These are phyloP conservation scores for Corythoichthys haematopterus DNA, from an alignment of 2,113 vertebrate species.

Conservation along the genomic window DNA sequence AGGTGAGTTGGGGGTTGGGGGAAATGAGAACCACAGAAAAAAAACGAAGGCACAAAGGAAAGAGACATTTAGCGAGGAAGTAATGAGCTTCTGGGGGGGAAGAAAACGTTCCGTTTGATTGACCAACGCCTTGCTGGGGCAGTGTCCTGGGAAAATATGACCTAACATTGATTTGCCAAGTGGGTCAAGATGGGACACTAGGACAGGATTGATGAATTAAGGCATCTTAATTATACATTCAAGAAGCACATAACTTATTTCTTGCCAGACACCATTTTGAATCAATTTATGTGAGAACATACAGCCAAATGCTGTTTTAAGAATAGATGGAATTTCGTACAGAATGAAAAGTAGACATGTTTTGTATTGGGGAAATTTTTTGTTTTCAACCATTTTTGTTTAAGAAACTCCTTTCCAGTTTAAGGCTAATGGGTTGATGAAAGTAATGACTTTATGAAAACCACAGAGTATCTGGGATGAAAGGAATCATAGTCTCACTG, in stretches of 20 bases:
- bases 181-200: conserved; percentile 30
- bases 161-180: conserved; percentile 28
- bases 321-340: not conserved
- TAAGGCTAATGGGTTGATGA: not conserved
- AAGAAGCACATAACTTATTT: not conserved
- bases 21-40: conserved; percentile 36
- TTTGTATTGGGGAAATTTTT: not conserved
- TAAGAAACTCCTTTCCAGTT: not conserved
- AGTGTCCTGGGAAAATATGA: conserved; percentile 47
- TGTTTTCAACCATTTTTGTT: not conserved
- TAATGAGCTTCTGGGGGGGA: conserved; percentile 48
- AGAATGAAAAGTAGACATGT: not conserved
- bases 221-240: not conserved
- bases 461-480: not conserved
- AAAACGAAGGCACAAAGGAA: conserved; percentile 32
- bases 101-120: conserved; percentile 30
- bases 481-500: conserved; percentile 20
- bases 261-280: not conserved
- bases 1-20: conserved; percentile 6
- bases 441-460: not conserved
- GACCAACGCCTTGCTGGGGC: conserved; percentile 18
- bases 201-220: conserved; percentile 12
- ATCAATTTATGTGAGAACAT: not conserved
- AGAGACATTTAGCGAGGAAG: conserved; percentile 44
- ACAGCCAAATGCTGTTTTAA: not conserved